These are phyloP conservation scores for Ornithoptera alexandrae DNA, from an alignment of 2,888 invertebrate genomes.

Conservation along the genomic window DNA sequence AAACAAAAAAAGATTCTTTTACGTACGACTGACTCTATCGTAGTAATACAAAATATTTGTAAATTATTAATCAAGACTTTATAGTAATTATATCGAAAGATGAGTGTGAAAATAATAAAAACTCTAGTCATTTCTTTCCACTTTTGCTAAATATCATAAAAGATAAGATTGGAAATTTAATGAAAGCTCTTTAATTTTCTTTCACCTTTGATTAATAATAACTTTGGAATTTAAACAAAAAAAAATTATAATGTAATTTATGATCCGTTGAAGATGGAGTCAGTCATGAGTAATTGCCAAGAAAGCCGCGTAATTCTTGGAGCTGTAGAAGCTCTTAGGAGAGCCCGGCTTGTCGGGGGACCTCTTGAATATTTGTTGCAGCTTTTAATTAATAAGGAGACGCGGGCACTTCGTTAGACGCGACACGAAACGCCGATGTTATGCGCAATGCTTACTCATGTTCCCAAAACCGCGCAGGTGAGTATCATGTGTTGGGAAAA, in stretches of 20 bases:
- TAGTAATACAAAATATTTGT: neutral
- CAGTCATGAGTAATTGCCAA: constrained; percentile 40
- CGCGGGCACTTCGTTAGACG: constrained; percentile 56
- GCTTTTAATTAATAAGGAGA: constrained; percentile 73
- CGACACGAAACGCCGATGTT: constrained; percentile 57
- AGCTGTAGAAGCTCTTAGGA: constrained; percentile 50
- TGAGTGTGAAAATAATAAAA: neutral
- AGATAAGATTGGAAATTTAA: constrained; percentile 1
- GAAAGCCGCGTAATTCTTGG: constrained; percentile 52
- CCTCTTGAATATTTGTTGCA: constrained; percentile 79
- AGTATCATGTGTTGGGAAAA: constrained; percentile 48
- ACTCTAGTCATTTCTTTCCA: no score
- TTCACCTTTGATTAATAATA: neutral
- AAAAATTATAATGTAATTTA: neutral
- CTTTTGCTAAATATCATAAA: neutral
- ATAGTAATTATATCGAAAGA: neutral
- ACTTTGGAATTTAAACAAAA: neutral
- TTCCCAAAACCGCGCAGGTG: constrained; percentile 55
- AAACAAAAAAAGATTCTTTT: constrained; percentile 17
- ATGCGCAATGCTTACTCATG: constrained; percentile 54
- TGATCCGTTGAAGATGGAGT: constrained; percentile 28
- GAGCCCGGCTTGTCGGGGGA: constrained; percentile 67
- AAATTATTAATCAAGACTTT: neutral
- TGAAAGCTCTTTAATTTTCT: neutral
- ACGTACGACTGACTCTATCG: constrained; percentile 14